These are phyloP conservation scores for Drosophila takahashii DNA, from an alignment of 1,140 invertebrate genomes.

Conservation along the genomic window DNA sequence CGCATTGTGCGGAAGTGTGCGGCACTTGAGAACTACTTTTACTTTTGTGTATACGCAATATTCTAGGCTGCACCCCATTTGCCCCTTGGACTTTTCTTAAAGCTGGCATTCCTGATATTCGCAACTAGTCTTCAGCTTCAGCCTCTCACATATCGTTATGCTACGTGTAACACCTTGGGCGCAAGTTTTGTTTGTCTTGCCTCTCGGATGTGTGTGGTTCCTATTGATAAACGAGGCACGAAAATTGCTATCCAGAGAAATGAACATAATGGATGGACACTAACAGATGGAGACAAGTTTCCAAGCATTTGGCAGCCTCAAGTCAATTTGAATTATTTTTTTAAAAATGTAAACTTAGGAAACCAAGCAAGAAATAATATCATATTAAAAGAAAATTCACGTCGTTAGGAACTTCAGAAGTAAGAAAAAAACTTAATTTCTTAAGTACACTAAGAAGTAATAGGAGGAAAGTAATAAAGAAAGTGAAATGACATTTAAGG, in stretches of 20 bases:
- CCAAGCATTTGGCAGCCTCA: background rate
- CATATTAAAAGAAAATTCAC: no score
- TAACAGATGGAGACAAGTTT: conserved; percentile 2
- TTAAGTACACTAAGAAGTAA: background rate
- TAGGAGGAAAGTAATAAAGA: background rate
- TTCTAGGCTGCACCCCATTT: conserved; percentile 35
- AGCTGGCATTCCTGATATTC: conserved; percentile 18
- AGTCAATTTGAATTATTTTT: no score
- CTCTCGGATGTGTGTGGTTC: conserved; percentile 12
- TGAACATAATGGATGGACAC: background rate
- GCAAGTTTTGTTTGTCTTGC: conserved; percentile 46
- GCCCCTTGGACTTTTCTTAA: background rate
- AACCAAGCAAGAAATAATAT: no score
- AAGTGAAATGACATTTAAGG: conserved; percentile 8
- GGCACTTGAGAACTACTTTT: conserved; percentile 76
- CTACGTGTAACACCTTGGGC: conserved; percentile 47
- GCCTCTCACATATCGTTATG: conserved; percentile 46
- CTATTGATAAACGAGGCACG: conserved; percentile 28
- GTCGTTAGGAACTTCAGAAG: background rate
- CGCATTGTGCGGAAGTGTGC: conserved; percentile 73
- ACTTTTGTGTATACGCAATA: conserved; percentile 77
- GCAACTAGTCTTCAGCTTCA: conserved; percentile 20
- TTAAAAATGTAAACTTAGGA: no score
- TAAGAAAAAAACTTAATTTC: background rate
- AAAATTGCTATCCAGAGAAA: conserved; percentile 2